These are phyloP conservation scores for Pogonocichla stellata DNA, from an alignment of 2,113 vertebrate species.

Conservation along the genomic window DNA sequence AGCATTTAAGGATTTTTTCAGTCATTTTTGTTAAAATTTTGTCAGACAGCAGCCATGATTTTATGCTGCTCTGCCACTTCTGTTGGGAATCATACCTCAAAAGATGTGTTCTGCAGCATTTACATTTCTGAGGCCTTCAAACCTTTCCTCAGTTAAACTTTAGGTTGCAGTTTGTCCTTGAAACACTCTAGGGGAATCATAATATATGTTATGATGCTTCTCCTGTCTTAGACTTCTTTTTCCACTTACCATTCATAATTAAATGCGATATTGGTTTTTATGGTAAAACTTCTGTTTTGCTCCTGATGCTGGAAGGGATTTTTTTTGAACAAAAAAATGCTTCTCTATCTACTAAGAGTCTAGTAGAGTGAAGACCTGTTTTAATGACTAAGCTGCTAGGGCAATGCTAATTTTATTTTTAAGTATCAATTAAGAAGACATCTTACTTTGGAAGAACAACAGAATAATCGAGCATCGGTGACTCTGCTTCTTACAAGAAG, in stretches of 20 bases:
- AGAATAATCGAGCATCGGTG: not conserved
- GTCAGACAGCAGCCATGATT: not conserved
- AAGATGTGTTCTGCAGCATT: conserved; percentile 4
- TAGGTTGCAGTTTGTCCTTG: not conserved
- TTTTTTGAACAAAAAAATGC: not conserved
- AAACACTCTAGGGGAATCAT: not conserved
- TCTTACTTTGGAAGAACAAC: not conserved
- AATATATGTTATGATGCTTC: not conserved
- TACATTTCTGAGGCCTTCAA: conserved; percentile 1
- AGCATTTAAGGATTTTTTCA: not conserved
- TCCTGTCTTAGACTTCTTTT: not conserved
- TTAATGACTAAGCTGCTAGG: not conserved
- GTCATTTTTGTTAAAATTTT: not conserved
- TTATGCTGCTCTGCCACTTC: not conserved
- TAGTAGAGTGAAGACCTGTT: not conserved
- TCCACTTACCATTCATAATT: not conserved
- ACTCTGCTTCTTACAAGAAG: not conserved
- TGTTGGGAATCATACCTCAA: not conserved
- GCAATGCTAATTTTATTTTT: not conserved
- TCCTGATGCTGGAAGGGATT: not conserved
- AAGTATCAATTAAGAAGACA: not conserved
- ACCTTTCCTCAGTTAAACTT: not conserved
- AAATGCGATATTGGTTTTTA: not conserved
- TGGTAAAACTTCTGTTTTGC: not conserved
- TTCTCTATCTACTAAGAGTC: not conserved